Evolutionary conservation across 2,888 invertebrate species (phyloP), one percentile per base, ranked within the genome.

Genomic region (Euspilapteryx auroguttella): DNA sequence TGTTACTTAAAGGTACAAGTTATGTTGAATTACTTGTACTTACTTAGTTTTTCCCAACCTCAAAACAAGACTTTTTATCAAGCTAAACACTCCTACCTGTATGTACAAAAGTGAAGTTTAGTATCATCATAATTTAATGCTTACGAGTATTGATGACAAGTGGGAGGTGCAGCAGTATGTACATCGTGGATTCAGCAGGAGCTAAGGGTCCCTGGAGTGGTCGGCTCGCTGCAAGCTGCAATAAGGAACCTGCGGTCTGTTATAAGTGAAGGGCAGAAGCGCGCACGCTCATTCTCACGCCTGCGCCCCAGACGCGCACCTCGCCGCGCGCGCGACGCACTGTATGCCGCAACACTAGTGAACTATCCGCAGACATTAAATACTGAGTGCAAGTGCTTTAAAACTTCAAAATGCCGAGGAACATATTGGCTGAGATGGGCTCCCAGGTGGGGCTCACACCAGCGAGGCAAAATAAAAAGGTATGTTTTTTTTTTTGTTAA

Each of bases 391-490:
- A 17, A 8, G 17, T 8, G 5, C 17, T 6, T 5, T 17, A 8
- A 17, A 17, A 17, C 17, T 17, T 5, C 53, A 66, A 53, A 37
- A 73, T 73, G 73, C 62, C 73, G 49, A 69, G 66, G 44, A 69
- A 71, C 39, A 66, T 73, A 29, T 47, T 71, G 42, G 69, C 68
- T 20, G 73, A 73, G 45, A 68, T 73, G 73, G 73, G 73, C 47
- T 73, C 73, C 52, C 73, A 71, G 41, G 73, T 71, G 56, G 71
- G 69, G 36, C 52, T 73, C 33, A 73, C 73, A 13, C 58, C 66
- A 24, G 55, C 53, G 30, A 44, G 69, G 9, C 69, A 66, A 31
- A 52, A 58, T 35, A 61, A 62, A 40, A 69, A 64, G 63, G 73
- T 69, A 45, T 38, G 59, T 38, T 7, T 17, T 17, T n/a, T n/a